These are phyloP conservation scores for Phalacrocorax brasilianus DNA, from an alignment of 2,113 vertebrate genomes.

Conservation along the genomic window DNA sequence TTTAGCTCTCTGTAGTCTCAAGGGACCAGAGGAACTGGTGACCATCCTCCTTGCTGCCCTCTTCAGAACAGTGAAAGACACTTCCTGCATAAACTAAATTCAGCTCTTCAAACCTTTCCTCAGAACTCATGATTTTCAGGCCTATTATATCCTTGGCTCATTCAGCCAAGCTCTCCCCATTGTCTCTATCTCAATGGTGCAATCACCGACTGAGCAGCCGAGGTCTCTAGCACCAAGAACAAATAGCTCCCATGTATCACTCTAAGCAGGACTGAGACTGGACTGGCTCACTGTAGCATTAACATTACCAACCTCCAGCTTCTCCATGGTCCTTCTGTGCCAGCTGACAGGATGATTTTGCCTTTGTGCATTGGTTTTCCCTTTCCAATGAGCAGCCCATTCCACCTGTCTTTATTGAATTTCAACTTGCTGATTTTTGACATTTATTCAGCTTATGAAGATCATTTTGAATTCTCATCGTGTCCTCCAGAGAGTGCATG, in stretches of 20 bases:
- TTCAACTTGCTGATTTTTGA: not conserved
- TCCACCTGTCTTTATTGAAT: no score
- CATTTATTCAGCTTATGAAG: not conserved
- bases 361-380: not conserved
- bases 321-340: not conserved
- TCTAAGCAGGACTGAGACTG: not conserved
- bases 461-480: not conserved
- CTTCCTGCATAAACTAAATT: not conserved
- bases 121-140: not conserved
- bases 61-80: not conserved
- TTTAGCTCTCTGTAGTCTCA: not conserved
- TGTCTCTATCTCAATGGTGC: not conserved
- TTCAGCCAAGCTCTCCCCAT: not conserved
- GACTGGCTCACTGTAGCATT: not conserved
- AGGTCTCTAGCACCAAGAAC: not conserved
- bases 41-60: not conserved
- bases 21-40: not conserved
- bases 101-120: not conserved
- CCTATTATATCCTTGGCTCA: not conserved
- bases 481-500: not conserved
- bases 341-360: not conserved
- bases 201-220: not conserved
- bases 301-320: not conserved
- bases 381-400: not conserved
- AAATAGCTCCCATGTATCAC: not conserved